Conservation (phyloP, 2,888 invertebrate species). For the Plagodis dolabraria region DNA sequence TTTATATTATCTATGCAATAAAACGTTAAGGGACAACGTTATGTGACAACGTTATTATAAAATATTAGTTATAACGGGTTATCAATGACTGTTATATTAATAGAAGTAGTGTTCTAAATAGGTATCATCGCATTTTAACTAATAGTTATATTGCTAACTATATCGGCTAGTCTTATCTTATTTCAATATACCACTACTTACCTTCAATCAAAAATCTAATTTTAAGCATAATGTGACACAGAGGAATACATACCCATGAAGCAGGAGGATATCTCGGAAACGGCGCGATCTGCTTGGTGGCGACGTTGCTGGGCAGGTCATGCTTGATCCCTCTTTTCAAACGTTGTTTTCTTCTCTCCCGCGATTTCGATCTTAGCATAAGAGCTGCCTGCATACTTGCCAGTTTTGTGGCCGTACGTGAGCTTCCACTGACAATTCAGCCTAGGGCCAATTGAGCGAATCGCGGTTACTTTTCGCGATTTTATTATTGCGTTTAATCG, state of each 20-base stretch:
- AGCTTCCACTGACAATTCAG: constrained; percentile 57
- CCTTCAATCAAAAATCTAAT: constrained; percentile 4
- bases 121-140: background rate
- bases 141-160: background rate
- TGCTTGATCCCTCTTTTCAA: constrained; percentile 89
- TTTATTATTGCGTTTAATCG: constrained; percentile 21
- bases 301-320: constrained; percentile 94
- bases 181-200: background rate
- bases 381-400: constrained; percentile 96
- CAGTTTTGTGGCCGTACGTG: constrained; percentile 76
- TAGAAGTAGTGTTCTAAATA: no score
- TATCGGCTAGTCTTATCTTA: no score
- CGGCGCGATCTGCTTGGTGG: constrained; percentile 93
- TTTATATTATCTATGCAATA: no score
- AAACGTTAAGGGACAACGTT: no score
- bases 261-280: constrained; percentile 95
- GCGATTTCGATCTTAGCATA: constrained; percentile 95
- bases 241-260: constrained; percentile 86
- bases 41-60: no score
- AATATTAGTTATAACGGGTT: no score
- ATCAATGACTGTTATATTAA: no score
- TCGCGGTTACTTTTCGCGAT: constrained; percentile 23
- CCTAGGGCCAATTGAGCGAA: constrained; percentile 43
- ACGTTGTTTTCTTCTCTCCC: constrained; percentile 92
- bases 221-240: constrained; percentile 14